Base-by-base conservation (phyloP, 2,113 vertebrate genomes). In the Albula goreensis region DNA sequence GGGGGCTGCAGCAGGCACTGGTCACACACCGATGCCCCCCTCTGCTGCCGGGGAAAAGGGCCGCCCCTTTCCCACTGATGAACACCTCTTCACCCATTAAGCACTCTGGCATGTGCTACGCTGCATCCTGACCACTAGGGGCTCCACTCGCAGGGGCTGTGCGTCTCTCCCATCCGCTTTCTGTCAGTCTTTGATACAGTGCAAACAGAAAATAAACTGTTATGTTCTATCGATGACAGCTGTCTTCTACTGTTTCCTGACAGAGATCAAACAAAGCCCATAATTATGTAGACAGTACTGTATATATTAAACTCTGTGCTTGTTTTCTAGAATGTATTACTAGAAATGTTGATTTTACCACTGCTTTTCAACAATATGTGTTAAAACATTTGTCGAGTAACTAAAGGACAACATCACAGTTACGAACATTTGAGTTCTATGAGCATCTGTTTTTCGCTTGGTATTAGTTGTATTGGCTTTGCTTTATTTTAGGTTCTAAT, bases 11-110 rank as follows among this genome's bases (percentile, higher is more conserved):
- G 85, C 50, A 53, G 51, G 13, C n/a, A 52, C 31, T 25, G 12
- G 86, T 86, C 82, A 77, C 85, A 78, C 81, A 51, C 81, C 17
- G 22, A 48, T 78, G 85, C 85, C 77, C 85, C 77, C 51, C 85
- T 81, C 85, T 88, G 89, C 91, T 60, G 90, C 88, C 66, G 50
- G 86, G 85, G 86, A 87, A 50, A 86, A 91, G 88, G 86, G 93
- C 91, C 87, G 88, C 22, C 51, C 89, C 92, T 6, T 12, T 86
- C 90, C 87, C 77, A 25, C 74, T 49, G 51, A 60, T 15, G 11
- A 60, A 15, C 56, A 15, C 56, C 56, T 60, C 2, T 4, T 19
- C 60, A 4, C 60, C 60, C 17, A 22, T 22, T 66, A 56, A 83
- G n/a, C 63, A 5, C 2, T 8, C 17, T 17, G 63, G 17, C 63